Evolutionary conservation across 2,888 invertebrate species (phyloP).

Genomic region (Drosophila cyrtoloma): DNA sequence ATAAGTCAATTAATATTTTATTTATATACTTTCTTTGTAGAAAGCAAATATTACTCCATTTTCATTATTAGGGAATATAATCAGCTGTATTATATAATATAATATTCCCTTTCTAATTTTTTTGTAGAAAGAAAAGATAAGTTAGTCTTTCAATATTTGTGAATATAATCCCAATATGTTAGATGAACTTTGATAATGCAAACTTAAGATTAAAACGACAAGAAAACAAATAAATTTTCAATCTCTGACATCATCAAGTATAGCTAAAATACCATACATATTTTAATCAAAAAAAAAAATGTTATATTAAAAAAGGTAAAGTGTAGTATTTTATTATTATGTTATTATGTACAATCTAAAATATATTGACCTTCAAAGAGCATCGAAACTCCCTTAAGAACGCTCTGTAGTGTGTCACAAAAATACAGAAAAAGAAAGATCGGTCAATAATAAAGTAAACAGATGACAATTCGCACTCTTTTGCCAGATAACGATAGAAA

Average conservation of each 20-base stretch:
- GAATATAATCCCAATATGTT: background rate
- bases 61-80: background rate
- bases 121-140: background rate
- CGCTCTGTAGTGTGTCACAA: background rate
- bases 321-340: background rate
- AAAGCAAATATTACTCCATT: background rate
- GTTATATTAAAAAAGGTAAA: background rate
- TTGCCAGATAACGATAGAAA: conserved; percentile 59
- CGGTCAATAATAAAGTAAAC: conserved; percentile 50
- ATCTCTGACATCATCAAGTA: background rate
- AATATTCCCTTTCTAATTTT: accelerated
- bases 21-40: background rate
- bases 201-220: background rate
- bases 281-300: too few species aligned
- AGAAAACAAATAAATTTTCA: background rate
- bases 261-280: too few species aligned
- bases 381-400: background rate
- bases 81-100: background rate
- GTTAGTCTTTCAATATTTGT: background rate
- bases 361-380: background rate
- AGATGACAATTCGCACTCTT: conserved; percentile 49
- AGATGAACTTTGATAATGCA: background rate
- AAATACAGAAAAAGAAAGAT: conserved; percentile 11
- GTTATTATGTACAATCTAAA: background rate
- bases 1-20: background rate